Conservation (phyloP, 1,140 invertebrate species). For the Magallana gigas region DNA sequence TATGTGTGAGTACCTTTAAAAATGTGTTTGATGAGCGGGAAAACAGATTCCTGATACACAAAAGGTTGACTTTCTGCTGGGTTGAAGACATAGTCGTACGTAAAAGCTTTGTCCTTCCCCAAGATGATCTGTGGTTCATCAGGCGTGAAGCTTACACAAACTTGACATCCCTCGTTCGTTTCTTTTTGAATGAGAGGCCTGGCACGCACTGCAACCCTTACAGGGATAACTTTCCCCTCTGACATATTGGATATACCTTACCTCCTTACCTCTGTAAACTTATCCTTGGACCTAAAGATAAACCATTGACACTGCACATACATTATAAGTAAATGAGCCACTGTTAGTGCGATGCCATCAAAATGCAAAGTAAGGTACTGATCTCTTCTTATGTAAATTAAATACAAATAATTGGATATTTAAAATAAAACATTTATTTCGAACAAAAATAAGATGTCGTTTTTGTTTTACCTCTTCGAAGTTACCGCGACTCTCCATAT, state of each 20-base stretch:
- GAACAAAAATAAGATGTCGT: background rate
- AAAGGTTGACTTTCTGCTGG: slow-evolving; percentile 84
- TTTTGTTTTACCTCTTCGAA: slow-evolving; percentile 13
- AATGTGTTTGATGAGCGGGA: slow-evolving; percentile 87
- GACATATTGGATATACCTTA: slow-evolving; percentile 21
- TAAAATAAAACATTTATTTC: background rate
- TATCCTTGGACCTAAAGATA: background rate
- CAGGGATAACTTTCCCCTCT: slow-evolving; percentile 71
- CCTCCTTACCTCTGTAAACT: background rate
- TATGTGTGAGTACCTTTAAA: slow-evolving; percentile 83
- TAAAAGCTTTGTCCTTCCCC: slow-evolving; percentile 92
- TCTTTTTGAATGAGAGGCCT: slow-evolving; percentile 89
- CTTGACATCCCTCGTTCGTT: slow-evolving; percentile 76
- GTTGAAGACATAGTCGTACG: slow-evolving; percentile 92
- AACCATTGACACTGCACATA: too few species aligned
- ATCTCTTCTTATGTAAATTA: too few species aligned
- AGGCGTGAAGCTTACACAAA: slow-evolving; percentile 72
- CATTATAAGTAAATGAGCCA: too few species aligned
- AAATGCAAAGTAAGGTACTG: too few species aligned
- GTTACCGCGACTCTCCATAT: slow-evolving; percentile 9
- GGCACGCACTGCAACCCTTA: slow-evolving; percentile 87
- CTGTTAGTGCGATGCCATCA: too few species aligned
- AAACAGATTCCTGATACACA: slow-evolving; percentile 89
- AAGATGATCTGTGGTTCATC: slow-evolving; percentile 89
- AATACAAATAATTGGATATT: background rate